phyloP scores from a whole-genome alignment of 2,888 invertebrate genomes.

The Xestia rhomboidea region DNA sequence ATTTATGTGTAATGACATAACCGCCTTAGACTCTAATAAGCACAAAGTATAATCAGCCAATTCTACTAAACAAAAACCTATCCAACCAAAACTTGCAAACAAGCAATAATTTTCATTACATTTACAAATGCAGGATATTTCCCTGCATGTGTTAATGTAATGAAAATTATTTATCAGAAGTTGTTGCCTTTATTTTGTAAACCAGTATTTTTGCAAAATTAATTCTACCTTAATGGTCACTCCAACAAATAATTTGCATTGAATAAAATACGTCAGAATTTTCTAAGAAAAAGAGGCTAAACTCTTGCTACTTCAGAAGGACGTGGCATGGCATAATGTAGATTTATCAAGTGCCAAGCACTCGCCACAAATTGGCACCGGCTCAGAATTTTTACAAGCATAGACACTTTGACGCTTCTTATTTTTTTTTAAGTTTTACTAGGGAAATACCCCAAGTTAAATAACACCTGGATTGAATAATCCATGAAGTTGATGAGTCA shows the following conservation, averaged over 20 bases:
- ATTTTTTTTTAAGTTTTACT: constrained; percentile 45
- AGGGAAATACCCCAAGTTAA: neutral
- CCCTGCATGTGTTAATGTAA: neutral
- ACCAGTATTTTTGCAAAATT: neutral
- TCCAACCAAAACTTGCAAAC: neutral
- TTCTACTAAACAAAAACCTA: neutral
- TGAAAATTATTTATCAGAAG: neutral
- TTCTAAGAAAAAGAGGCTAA: constrained; percentile 38
- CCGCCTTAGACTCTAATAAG: neutral
- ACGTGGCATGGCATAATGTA: constrained; percentile 60
- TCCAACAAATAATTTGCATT: constrained; percentile 10
- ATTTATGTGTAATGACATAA: neutral
- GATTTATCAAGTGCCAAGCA: constrained; percentile 60
- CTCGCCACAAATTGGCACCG: constrained; percentile 62
- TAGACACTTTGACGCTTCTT: constrained; percentile 40
- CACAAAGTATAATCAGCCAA: neutral
- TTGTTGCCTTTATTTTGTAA: neutral
- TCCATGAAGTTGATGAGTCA: neutral
- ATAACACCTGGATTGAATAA: constrained; percentile 1
- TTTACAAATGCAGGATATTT: neutral
- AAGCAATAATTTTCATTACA: neutral
- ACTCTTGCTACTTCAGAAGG: constrained; percentile 30
- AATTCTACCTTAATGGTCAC: neutral
- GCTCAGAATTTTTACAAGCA: constrained; percentile 57
- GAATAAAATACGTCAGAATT: constrained; percentile 4